Percentiles rank a stretch among this genome's conserved stretches.
Evolutionary conservation across 2,113 vertebrate species (phyloP).

Genomic region (Mellivora capensis): DNA sequence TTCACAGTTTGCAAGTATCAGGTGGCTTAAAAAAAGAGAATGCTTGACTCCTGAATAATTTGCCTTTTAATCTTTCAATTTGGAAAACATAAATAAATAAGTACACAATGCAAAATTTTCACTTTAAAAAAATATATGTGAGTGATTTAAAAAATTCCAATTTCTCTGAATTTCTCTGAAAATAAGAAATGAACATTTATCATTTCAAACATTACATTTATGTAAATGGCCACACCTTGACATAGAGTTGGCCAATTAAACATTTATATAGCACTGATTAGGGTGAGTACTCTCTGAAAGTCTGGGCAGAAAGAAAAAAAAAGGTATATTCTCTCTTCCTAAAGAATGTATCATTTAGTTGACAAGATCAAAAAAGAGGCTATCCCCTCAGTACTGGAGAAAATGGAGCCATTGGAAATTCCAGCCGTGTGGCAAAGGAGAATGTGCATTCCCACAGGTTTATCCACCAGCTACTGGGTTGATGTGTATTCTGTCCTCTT

Average conservation of each 20-base stretch:
- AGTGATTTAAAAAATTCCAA: not conserved
- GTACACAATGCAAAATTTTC: not conserved
- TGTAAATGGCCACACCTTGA: not conserved
- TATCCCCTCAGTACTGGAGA: not conserved
- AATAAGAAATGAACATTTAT: not conserved
- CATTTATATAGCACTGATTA: not conserved
- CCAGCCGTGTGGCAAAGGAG: not conserved
- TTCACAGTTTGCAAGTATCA: not conserved
- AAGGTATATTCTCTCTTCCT: not conserved
- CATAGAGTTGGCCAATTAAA: not conserved
- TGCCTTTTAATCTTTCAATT: slow-evolving; percentile 28
- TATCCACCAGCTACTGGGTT: not conserved
- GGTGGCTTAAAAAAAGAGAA: not conserved
- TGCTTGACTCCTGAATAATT: not conserved
- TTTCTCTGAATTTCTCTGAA: no score
- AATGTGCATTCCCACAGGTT: not conserved
- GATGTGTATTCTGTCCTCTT: not conserved
- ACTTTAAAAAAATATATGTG: not conserved
- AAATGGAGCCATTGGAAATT: not conserved
- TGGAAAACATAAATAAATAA: not conserved
- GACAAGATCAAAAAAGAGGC: not conserved
- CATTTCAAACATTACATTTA: not conserved
- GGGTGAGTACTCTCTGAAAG: not conserved
- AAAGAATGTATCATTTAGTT: not conserved
- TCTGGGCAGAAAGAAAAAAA: not conserved